phyloP scores from a whole-genome alignment of 2,113 vertebrate species.

The Anseranas semipalmata region DNA sequence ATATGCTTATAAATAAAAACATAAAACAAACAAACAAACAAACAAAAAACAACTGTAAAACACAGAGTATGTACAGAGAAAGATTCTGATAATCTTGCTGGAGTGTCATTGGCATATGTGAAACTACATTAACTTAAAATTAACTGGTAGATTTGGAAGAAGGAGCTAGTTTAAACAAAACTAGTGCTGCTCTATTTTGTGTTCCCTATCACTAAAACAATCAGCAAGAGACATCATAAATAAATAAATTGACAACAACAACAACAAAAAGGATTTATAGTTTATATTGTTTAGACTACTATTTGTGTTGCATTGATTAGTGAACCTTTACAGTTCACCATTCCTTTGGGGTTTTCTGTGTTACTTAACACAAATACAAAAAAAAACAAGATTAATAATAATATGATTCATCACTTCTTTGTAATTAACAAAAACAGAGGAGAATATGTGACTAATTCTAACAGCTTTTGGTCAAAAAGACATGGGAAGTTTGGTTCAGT shows the following conservation, averaged over 20 bases:
- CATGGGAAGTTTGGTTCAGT: neutral
- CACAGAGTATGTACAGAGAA: neutral
- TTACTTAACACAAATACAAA: neutral
- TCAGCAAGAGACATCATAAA: neutral
- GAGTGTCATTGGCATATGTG: neutral
- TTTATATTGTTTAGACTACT: neutral
- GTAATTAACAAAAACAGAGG: neutral
- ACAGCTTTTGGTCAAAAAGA: neutral
- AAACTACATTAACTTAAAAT: neutral
- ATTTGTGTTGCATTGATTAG: neutral
- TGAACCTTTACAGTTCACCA: neutral
- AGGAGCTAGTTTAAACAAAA: neutral
- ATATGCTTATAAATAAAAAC: neutral
- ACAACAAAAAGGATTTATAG: neutral
- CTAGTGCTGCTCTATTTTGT: neutral
- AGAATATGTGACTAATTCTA: neutral
- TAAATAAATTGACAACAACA: neutral
- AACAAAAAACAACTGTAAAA: too few relatives aligned
- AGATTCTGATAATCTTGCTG: neutral
- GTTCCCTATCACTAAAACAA: fast-evolving
- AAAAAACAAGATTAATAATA: neutral
- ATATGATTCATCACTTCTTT: neutral
- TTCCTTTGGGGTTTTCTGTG: neutral
- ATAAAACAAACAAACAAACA: neutral
- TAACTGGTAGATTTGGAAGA: neutral